Evolutionary conservation across 2,888 invertebrate species (phyloP), one percentile per base, ranked within the genome.

Genomic region (Craniophora ligustri): DNA sequence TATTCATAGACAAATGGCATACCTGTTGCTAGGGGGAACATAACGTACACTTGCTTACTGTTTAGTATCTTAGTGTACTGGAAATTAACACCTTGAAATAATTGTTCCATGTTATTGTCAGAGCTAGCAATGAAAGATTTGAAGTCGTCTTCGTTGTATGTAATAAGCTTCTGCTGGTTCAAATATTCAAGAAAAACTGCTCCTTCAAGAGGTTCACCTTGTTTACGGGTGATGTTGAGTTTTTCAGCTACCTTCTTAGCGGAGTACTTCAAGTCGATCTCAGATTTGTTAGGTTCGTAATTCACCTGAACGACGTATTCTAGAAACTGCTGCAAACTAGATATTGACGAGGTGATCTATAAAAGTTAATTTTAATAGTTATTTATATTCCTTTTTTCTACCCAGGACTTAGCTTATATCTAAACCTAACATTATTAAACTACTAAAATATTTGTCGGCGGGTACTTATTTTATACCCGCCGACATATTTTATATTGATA

Each of bases 11-110:
- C 84, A 81, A 96, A 96, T 8, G 96, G 96, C 64, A 96, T 87
- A 81, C 96, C 97, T 75, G 94, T 94, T 56, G 94, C 95, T n/a
- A 96, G 94, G 3, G 96, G 96, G 91, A 96, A 95, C 79, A 95
- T 94, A 8, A 96, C 82, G 3, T 93, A 93, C 10, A 95, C 85
- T 64, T 95, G 94, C 38, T 92, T 91, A 35, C 92, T 87, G 71
- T 94, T 94, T 36, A 91, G 77, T 8, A 95, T 82, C 81, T 95
- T 95, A 31, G 94, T 95, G 84, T 94, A 93, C 74, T 95, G 94
- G 68, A 94, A 86, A n/a, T 91, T 75, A 40, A 90, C 81, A 36
- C 95, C 95, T 5, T 92, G 75, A n/a, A 82, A 79, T 6, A 95
- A 76, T 8, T 82, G 62, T 44, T 85, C 66, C 57, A 92, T 79